These are phyloP conservation scores for Pogonognathellus flavescens DNA, from an alignment of 1,140 invertebrate genomes.

Conservation along the genomic window DNA sequence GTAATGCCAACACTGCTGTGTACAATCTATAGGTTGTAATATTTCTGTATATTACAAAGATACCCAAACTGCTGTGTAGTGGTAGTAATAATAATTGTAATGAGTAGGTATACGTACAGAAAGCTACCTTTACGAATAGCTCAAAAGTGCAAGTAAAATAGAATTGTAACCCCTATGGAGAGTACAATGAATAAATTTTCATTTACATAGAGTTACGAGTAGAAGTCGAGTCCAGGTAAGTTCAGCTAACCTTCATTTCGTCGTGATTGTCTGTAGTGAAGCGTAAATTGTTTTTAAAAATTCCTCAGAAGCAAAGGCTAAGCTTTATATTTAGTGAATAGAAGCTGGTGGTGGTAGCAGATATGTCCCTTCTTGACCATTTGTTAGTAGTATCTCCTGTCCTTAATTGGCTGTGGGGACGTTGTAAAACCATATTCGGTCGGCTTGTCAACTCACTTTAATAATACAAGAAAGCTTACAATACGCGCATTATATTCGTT, in stretches of 20 bases:
- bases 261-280: conserved; percentile 42
- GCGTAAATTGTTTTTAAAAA: conserved; percentile 63
- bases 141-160: conserved; percentile 44
- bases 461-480: conserved; percentile 51
- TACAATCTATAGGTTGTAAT: background rate
- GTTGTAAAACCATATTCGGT: conserved; percentile 64
- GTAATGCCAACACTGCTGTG: background rate
- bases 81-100: background rate
- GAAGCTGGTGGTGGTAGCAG: background rate
- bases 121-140: background rate
- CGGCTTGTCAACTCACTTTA: conserved; percentile 61
- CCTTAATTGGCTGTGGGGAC: conserved; percentile 63
- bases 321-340: background rate
- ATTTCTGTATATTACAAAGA: background rate
- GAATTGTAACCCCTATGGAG: conserved; percentile 32
- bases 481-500: background rate
- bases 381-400: conserved; percentile 42
- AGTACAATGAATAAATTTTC: conserved; percentile 48
- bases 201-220: conserved; percentile 30
- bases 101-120: background rate
- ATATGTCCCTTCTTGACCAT: conserved; percentile 13
- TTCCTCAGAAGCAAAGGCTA: background rate
- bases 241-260: conserved; percentile 31
- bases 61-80: background rate
- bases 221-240: conserved; percentile 1